Evolutionary conservation across 2,797 vertebrate genomes (phyloP), one percentile per base, ranked within the genome.

Genomic region (Poecilia gillii): DNA sequence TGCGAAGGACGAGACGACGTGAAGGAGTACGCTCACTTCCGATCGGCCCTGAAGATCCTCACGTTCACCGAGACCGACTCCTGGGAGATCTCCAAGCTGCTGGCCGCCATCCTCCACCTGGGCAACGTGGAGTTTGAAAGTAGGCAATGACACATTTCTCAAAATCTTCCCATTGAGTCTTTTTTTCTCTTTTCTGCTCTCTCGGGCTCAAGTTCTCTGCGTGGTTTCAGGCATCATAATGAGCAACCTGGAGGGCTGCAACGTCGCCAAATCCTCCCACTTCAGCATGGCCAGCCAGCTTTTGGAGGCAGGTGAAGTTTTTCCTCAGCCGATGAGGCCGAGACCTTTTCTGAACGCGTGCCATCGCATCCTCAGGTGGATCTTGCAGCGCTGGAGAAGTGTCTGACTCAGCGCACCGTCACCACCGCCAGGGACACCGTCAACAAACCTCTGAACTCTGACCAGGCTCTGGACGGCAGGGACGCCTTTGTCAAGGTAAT

Each of bases 401-500:
- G 96, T 88, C 95, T 99, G 89, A 97, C 94, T 82, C 95, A 96
- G 74, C 96, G 96, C 66, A 97, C 96, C 72, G 96, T 99, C 87
- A 95, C 96, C 90, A 95, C 98, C 41, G 94, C 94, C 41, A 97
- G 95, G 85, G 99, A 99, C 85, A 95, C 91, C 0, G 96, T 99
- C 80, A 96, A 95, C 87, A 97, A 95, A 82, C 93, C 93, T 47
- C 94, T 99, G 89, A 98, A 93, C 31, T 78, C 95, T 0, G 73
- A 70, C 23, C 98, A 99, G 93, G 98, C 99, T 20, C 79, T 95
- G 49, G 97, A 97, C 31, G 96, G 97, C 78, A 96, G 96, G 81
- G 97, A 99, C 5, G 98, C 98, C 70, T 98, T 99, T 84, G 96
- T 97, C 88, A 99, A 99, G 96, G 99, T 99, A 89, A 39, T 6